Base-by-base conservation (phyloP, 2,113 vertebrate genomes). In the Eretmodus cyanostictus region DNA sequence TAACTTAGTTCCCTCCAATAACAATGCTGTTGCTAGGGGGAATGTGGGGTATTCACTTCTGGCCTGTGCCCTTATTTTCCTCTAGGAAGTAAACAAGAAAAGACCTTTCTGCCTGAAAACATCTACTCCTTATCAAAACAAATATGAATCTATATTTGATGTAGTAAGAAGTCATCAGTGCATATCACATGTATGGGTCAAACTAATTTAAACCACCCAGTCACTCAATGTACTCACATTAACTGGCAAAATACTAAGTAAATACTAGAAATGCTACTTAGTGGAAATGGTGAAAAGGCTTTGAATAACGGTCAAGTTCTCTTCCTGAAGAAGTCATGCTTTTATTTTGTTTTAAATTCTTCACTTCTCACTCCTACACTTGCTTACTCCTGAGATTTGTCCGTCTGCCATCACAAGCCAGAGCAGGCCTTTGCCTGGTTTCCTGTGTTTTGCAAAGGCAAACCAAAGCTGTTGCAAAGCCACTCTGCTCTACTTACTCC, bases 371-470 rank as follows among this genome's bases (percentile, higher is more conserved):
- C 86, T 89, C 87, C 61, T 83, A 82, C 81, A 85, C 81, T 89
- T 53, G 68, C 76, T 82, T 80, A 71, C 89, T 93, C 73, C 86
- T 87, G 73, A 92, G 87, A 90, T 89, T 90, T 90, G 83, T 93
- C 86, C 80, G 86, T 78, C 88, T 94, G 83, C 85, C 89, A 89
- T 87, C 87, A 89, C 92, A 93, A 94, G 92, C 90, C 91, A 84
- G 86, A 87, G 87, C 89, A 91, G 89, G 86, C 90, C 91, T 91
- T 85, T 79, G 86, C 86, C 89, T 87, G 53, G 87, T 92, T 94
- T 95, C 95, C 89, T 94, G 93, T 91, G 87, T 94, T 94, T 91
- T 92, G 87, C 89, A 36, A 94, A 91, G 89, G 90, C 86, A 89
- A 92, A 89, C 88, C 83, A 82, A 49, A 83, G 80, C 84, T 76